phyloP scores from a whole-genome alignment of 2,888 invertebrate species.

The Adela reaumurella region DNA sequence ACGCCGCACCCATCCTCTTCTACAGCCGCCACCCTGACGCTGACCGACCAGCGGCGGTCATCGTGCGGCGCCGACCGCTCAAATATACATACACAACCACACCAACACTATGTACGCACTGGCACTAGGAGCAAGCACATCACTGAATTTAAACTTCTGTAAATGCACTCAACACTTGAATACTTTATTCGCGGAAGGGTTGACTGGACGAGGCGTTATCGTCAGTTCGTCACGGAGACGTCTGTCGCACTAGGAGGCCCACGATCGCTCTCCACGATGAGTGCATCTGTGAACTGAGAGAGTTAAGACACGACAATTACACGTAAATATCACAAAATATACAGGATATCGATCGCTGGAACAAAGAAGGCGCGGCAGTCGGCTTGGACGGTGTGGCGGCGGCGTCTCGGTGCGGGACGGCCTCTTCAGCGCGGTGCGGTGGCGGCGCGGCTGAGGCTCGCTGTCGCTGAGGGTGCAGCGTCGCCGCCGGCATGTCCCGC shows the following conservation, averaged over 20 bases:
- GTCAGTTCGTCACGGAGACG: neutral
- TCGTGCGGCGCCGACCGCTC: too few species aligned
- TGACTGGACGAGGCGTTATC: too few species aligned
- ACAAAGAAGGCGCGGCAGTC: conserved; percentile 8
- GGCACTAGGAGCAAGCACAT: too few species aligned
- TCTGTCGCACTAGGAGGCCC: neutral
- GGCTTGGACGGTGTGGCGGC: conserved; percentile 1
- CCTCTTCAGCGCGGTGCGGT: conserved; percentile 2
- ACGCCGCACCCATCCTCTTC: too few species aligned
- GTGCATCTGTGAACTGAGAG: neutral
- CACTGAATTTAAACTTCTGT: too few species aligned
- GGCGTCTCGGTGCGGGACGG: conserved; percentile 14
- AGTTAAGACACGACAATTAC: neutral
- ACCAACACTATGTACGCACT: neutral
- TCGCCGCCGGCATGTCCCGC: conserved; percentile 71
- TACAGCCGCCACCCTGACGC: too few species aligned
- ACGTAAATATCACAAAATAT: neutral
- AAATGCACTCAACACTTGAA: too few species aligned
- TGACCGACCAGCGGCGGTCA: too few species aligned
- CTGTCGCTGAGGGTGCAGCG: conserved; percentile 27
- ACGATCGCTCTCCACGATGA: neutral
- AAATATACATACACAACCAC: neutral
- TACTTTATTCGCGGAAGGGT: too few species aligned
- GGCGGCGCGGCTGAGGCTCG: conserved; percentile 10
- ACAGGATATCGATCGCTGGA: conserved; percentile 5